Conservation (phyloP, 1,140 invertebrate species). For the Tenebrio molitor region DNA sequence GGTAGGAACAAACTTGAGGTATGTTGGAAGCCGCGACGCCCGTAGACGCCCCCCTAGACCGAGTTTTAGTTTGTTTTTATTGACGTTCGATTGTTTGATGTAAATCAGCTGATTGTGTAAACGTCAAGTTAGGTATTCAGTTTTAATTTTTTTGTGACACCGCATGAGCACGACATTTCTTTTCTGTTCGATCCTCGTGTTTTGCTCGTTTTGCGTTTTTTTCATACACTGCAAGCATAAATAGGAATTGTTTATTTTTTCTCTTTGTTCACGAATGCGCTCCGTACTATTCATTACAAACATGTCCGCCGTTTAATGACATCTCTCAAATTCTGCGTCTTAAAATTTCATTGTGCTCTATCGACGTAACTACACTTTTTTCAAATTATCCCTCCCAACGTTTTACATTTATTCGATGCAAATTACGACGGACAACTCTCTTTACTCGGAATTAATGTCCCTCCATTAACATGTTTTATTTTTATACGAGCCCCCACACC, state of each 20-base stretch:
- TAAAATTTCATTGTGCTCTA: conserved; percentile 47
- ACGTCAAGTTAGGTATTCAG: conserved; percentile 47
- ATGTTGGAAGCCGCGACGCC: conserved; percentile 54
- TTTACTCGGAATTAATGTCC: too few relatives aligned
- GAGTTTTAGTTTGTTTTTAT: conserved; percentile 34
- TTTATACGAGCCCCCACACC: too few relatives aligned
- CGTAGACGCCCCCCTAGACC: neutral
- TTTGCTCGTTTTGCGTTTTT: neutral
- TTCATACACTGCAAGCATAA: neutral
- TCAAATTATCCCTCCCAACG: too few relatives aligned
- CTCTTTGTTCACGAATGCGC: conserved; percentile 20
- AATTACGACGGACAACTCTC: too few relatives aligned
- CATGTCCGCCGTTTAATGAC: conserved; percentile 54
- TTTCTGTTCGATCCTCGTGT: conserved; percentile 3
- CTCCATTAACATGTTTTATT: too few relatives aligned
- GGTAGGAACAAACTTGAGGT: conserved; percentile 74
- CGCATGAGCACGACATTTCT: conserved; percentile 33
- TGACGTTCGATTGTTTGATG: conserved; percentile 54
- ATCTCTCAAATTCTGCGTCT: conserved; percentile 51
- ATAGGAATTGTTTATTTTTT: conserved; percentile 21
- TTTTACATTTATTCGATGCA: too few relatives aligned
- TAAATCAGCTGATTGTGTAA: conserved; percentile 62
- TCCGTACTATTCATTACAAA: conserved; percentile 54
- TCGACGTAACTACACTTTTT: too few relatives aligned
- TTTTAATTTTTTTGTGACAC: conserved; percentile 20